phyloP scores from a whole-genome alignment of 23 tunicate genomes.

The Pegea sp. region DNA sequence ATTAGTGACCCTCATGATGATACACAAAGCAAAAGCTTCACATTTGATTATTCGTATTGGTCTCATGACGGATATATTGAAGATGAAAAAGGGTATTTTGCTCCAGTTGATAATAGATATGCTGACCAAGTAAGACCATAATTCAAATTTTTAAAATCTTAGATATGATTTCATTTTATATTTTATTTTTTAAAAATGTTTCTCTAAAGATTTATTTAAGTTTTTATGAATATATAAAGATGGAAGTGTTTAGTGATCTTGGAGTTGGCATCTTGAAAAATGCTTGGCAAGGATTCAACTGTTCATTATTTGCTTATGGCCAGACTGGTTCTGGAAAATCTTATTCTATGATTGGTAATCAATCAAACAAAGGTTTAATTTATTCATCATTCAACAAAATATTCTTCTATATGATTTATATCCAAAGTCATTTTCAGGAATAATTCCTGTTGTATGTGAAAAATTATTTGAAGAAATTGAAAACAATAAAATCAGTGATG shows the following conservation, averaged over 20 bases:
- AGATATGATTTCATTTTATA: neutral
- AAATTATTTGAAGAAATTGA: conserved; percentile 67
- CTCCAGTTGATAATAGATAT: conserved; percentile 42
- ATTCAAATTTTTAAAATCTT: neutral
- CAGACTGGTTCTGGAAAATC: conserved; percentile 97
- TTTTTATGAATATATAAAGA: conserved; percentile 11
- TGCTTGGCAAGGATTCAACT: conserved; percentile 93
- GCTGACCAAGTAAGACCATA: conserved; percentile 51
- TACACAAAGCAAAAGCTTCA: conserved; percentile 29
- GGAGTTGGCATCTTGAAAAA: conserved; percentile 20
- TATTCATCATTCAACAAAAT: neutral
- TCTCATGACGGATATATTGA: conserved; percentile 79
- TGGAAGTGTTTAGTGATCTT: conserved; percentile 34
- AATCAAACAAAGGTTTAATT: conserved; percentile 44
- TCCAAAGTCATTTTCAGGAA: conserved; percentile 11
- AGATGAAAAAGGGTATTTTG: conserved; percentile 64
- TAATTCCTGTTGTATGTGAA: conserved; percentile 70
- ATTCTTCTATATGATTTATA: neutral
- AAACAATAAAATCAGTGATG: conserved; percentile 33
- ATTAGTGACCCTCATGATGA: conserved; percentile 54
- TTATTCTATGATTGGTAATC: conserved; percentile 85
- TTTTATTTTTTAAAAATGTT: neutral
- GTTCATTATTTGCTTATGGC: conserved; percentile 90
- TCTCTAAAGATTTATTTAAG: neutral
- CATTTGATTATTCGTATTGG: conserved; percentile 88